A percentile compares a stretch with the other conserved stretches of the same genome.
Evolutionary conservation across 2,113 vertebrate species (phyloP).

Genomic region (Otolemur garnettii): DNA sequence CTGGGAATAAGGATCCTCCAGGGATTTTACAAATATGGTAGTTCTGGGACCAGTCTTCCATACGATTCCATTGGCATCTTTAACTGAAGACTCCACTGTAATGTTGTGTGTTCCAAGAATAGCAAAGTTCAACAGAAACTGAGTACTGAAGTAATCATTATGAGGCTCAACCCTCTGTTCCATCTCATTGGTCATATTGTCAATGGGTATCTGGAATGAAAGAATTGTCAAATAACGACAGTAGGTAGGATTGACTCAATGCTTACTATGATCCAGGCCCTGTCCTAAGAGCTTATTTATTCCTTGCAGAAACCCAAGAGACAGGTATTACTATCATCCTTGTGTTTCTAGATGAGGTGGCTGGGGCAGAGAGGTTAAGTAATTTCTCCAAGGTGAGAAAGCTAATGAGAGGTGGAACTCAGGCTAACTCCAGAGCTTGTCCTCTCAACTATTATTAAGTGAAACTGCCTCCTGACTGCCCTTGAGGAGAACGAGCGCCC

Average conservation of each 20-base stretch:
- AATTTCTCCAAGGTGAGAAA: not conserved
- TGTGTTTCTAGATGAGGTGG: not conserved
- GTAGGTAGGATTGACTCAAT: not conserved
- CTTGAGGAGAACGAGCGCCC: not conserved
- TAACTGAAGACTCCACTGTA: slow-evolving; percentile 96
- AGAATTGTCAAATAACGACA: not conserved
- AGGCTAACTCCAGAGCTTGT: not conserved
- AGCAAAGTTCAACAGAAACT: slow-evolving; percentile 96
- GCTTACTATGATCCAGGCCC: not conserved
- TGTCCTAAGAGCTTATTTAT: not conserved
- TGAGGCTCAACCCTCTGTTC: slow-evolving; percentile 98
- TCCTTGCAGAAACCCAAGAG: not conserved
- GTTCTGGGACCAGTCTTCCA: slow-evolving; percentile 98
- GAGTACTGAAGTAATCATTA: slow-evolving; percentile 99
- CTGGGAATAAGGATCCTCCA: slow-evolving; percentile 97
- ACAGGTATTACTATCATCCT: not conserved
- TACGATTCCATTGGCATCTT: slow-evolving; percentile 94
- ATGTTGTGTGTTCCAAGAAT: slow-evolving; percentile 95
- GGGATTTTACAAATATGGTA: slow-evolving; percentile 94
- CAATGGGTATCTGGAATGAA: slow-evolving; percentile 91
- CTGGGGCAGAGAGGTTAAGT: not conserved
- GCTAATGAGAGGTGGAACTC: not conserved
- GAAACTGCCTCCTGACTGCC: not conserved
- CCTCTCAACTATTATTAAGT: accelerated
- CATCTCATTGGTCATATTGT: slow-evolving; percentile 95